Evolutionary conservation across 2,888 invertebrate genomes (phyloP).

Genomic region (Scotopteryx bipunctaria): DNA sequence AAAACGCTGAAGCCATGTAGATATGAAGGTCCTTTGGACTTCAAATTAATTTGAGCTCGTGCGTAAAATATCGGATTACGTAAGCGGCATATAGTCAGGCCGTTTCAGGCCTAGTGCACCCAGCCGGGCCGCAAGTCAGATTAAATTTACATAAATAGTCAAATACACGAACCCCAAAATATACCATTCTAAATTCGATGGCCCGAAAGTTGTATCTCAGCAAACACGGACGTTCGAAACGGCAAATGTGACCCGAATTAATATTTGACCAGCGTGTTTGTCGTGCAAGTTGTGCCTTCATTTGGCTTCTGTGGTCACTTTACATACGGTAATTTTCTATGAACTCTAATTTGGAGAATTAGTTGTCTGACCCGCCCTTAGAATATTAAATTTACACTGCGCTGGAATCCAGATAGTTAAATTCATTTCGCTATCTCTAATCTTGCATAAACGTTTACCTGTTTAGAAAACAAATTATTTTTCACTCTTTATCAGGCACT

Average conservation of each 20-base stretch:
- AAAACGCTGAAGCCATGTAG: conserved; percentile 32
- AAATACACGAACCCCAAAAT: conserved; percentile 69
- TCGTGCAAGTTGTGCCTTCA: conserved; percentile 63
- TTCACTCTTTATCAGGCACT: no score
- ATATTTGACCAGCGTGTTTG: conserved; percentile 73
- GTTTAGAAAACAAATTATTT: not conserved
- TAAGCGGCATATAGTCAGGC: conserved; percentile 32
- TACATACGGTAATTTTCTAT: conserved; percentile 64
- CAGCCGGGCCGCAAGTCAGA: conserved; percentile 54
- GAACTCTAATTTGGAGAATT: conserved; percentile 63
- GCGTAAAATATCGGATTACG: conserved; percentile 55
- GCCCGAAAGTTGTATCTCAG: conserved; percentile 75
- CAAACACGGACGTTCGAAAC: conserved; percentile 71
- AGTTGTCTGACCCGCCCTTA: conserved; percentile 53
- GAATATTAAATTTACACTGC: conserved; percentile 54
- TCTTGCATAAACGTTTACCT: not conserved
- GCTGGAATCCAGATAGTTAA: conserved; percentile 43
- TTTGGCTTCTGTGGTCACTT: conserved; percentile 59
- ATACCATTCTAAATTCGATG: conserved; percentile 75
- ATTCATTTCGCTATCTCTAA: conserved; percentile 47
- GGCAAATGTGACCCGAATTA: conserved; percentile 79
- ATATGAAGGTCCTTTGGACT: conserved; percentile 40
- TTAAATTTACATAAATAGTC: conserved; percentile 76
- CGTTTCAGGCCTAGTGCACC: conserved; percentile 45
- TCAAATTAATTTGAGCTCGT: conserved; percentile 48